These are phyloP conservation scores for Sycophila texana DNA, from an alignment of 2,888 invertebrate species.

Conservation along the genomic window DNA sequence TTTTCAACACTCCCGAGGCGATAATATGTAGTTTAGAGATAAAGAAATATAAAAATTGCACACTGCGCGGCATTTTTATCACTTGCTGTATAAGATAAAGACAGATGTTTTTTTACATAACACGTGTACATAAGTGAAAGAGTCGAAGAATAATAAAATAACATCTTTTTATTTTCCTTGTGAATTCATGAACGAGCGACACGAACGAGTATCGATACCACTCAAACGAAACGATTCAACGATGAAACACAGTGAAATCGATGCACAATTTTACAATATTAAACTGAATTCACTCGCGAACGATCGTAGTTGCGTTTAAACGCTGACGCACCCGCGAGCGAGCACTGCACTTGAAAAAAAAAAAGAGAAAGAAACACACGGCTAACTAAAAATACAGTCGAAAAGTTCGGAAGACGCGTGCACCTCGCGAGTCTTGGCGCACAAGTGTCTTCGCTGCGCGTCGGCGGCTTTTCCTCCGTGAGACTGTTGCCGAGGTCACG, in stretches of 20 bases:
- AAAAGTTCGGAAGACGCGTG: neutral
- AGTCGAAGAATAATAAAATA: too few relatives aligned
- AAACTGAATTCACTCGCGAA: neutral
- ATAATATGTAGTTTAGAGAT: too few relatives aligned
- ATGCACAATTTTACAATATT: neutral
- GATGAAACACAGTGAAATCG: slow-evolving; percentile 30
- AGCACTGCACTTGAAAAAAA: neutral
- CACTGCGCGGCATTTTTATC: too few relatives aligned
- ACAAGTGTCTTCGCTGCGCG: slow-evolving; percentile 16
- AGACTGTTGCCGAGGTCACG: slow-evolving; percentile 8
- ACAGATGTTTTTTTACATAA: too few relatives aligned
- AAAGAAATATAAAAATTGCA: too few relatives aligned
- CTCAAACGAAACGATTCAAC: neutral
- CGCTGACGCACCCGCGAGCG: neutral
- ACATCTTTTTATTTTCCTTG: too few relatives aligned
- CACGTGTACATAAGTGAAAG: too few relatives aligned
- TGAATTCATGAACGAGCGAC: neutral
- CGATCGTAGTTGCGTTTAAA: neutral
- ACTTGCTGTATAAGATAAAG: too few relatives aligned
- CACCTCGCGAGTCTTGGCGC: neutral
- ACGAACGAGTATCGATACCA: neutral
- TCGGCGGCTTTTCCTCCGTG: slow-evolving; percentile 18
- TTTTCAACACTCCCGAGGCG: too few relatives aligned
- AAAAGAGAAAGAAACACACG: too few relatives aligned
- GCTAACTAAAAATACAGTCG: neutral